Evolutionary conservation across 2,113 vertebrate species (phyloP).

Genomic region (Pterocles burchelli): DNA sequence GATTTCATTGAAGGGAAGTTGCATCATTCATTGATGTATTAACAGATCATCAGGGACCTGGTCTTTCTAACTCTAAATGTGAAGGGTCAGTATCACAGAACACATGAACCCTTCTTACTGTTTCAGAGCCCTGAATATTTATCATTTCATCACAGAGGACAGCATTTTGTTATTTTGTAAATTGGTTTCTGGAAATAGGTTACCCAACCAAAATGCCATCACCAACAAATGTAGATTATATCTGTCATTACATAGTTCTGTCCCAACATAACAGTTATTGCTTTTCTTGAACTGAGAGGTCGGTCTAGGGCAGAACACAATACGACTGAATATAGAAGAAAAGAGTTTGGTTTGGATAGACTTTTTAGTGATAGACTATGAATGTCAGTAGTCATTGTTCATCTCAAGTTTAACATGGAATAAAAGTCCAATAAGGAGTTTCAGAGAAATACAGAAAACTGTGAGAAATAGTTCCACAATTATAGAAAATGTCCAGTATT

Average conservation of each 20-base stretch:
- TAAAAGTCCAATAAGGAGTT: neutral
- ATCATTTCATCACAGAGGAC: neutral
- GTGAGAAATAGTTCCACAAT: neutral
- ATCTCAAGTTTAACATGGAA: neutral
- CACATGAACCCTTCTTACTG: neutral
- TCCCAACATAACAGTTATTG: neutral
- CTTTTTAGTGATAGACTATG: neutral
- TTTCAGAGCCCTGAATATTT: constrained; percentile 4
- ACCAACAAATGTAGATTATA: neutral
- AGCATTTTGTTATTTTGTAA: neutral
- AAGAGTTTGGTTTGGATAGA: neutral
- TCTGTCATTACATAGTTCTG: neutral
- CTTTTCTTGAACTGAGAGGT: neutral
- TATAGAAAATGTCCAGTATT: neutral
- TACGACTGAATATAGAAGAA: neutral
- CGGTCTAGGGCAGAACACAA: neutral
- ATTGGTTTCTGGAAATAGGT: neutral
- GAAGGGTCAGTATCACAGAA: neutral
- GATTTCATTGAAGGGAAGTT: neutral
- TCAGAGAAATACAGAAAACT: neutral
- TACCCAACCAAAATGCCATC: neutral
- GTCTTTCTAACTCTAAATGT: neutral
- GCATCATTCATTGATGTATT: neutral
- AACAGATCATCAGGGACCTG: neutral
- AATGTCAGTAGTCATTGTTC: neutral